Percentiles rank a stretch among this genome's conserved stretches.
Evolutionary conservation across 2,888 invertebrate species (phyloP).

Genomic region (Spialia ferax): DNA sequence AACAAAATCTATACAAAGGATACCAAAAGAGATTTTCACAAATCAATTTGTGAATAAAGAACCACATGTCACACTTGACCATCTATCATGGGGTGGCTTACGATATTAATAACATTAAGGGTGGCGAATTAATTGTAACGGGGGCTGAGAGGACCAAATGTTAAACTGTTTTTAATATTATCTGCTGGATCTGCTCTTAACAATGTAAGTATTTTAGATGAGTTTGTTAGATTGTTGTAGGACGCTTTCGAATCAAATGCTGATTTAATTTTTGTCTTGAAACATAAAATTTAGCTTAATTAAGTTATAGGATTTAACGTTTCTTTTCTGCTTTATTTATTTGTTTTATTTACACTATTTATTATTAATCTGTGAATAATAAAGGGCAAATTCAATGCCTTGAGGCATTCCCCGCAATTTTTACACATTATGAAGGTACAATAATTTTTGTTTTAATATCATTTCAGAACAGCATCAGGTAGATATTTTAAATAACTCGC

Average conservation of each 20-base stretch:
- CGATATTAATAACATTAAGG: conserved; percentile 72
- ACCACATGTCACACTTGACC: conserved; percentile 79
- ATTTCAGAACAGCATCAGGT: too few relatives aligned
- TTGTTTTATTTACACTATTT: too few relatives aligned
- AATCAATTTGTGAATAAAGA: conserved; percentile 75
- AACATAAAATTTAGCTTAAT: too few relatives aligned
- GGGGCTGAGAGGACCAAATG: conserved; percentile 70
- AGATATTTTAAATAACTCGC: too few relatives aligned
- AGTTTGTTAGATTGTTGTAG: neutral
- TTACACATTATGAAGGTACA: too few relatives aligned
- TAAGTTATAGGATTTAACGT: too few relatives aligned
- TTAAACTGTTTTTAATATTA: conserved; percentile 81
- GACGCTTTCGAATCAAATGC: neutral
- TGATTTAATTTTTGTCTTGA: too few relatives aligned
- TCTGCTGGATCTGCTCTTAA: conserved; percentile 56
- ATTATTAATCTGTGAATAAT: too few relatives aligned
- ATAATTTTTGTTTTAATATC: too few relatives aligned
- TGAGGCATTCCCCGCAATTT: too few relatives aligned
- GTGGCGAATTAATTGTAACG: conserved; percentile 73
- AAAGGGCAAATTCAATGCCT: too few relatives aligned
- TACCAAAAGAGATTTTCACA: conserved; percentile 45
- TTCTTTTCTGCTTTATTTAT: too few relatives aligned
- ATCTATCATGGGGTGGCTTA: conserved; percentile 68
- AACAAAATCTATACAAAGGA: conserved; percentile 17
- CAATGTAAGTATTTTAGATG: conserved; percentile 45